Evolutionary conservation across 2,888 invertebrate genomes (phyloP).

Genomic region (Trissonchulus latispiculum): DNA sequence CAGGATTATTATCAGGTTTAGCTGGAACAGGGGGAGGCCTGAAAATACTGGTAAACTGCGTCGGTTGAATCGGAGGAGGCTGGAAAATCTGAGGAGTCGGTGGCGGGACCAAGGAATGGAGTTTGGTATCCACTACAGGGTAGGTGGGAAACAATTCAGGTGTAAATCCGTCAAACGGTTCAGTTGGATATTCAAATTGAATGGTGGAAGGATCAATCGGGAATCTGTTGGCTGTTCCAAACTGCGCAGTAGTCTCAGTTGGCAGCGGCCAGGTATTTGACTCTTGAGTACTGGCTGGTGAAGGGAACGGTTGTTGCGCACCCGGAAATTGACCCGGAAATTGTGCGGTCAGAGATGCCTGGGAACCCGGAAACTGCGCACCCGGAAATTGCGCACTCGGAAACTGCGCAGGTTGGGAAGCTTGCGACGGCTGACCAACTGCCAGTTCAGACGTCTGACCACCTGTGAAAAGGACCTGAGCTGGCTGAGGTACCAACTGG

Average conservation of each 20-base stretch:
- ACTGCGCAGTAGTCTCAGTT: background rate
- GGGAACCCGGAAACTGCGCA: background rate
- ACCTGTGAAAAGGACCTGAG: background rate
- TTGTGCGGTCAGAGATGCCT: background rate
- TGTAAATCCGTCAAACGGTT: background rate
- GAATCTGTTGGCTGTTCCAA: no score
- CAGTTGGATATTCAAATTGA: background rate
- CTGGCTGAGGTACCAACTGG: no score
- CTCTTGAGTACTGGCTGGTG: no score
- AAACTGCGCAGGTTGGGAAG: background rate
- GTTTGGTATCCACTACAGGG: background rate
- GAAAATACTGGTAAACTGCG: constrained; percentile 8
- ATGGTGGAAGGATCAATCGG: background rate
- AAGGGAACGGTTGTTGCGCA: background rate
- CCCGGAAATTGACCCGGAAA: background rate
- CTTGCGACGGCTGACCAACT: background rate
- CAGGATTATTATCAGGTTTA: background rate
- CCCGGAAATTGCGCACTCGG: background rate
- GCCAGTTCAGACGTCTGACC: background rate
- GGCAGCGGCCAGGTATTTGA: no score
- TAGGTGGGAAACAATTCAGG: background rate
- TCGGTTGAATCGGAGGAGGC: background rate
- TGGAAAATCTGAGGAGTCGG: constrained; percentile 6
- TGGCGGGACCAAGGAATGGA: background rate
- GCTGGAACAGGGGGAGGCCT: constrained; percentile 1